These are phyloP conservation scores for Caenorhabditis tropicalis DNA, from an alignment of 1,140 invertebrate species.

Conservation along the genomic window DNA sequence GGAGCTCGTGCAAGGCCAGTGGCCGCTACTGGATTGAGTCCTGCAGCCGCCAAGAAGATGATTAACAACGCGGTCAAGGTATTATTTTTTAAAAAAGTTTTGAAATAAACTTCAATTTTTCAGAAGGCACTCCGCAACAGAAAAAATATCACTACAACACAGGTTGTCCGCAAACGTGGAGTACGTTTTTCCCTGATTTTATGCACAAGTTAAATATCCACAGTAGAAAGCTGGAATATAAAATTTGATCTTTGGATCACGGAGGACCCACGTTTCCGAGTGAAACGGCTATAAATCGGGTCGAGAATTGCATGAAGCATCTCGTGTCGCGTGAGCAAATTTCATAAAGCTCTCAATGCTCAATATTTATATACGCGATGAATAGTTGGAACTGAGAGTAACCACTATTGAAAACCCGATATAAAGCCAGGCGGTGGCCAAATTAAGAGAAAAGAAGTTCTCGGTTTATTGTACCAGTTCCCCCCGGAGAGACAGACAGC, in stretches of 20 bases:
- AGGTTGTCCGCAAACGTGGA: conserved; percentile 1
- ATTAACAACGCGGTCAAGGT: conserved; percentile 16
- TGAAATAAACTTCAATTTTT: neutral
- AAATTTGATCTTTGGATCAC: neutral
- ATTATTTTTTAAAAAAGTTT: neutral
- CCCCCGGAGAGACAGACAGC: conserved; percentile 10
- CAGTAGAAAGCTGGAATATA: neutral
- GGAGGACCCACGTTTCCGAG: neutral
- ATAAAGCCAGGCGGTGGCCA: neutral
- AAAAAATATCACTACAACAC: conserved; percentile 15
- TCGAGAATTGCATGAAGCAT: neutral
- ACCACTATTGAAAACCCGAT: conserved; percentile 39
- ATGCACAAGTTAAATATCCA: neutral
- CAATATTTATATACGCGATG: neutral
- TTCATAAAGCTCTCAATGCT: neutral
- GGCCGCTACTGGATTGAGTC: neutral
- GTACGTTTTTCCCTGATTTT: conserved; percentile 27
- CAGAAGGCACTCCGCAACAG: conserved; percentile 21
- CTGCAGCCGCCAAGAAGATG: neutral
- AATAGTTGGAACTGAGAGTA: neutral
- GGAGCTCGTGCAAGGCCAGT: neutral
- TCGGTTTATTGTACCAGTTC: neutral
- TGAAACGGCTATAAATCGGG: neutral
- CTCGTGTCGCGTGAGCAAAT: conserved; percentile 5
- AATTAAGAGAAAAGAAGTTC: neutral